phyloP scores from a whole-genome alignment of 1,140 invertebrate genomes.

The Drosophila athabasca region DNA sequence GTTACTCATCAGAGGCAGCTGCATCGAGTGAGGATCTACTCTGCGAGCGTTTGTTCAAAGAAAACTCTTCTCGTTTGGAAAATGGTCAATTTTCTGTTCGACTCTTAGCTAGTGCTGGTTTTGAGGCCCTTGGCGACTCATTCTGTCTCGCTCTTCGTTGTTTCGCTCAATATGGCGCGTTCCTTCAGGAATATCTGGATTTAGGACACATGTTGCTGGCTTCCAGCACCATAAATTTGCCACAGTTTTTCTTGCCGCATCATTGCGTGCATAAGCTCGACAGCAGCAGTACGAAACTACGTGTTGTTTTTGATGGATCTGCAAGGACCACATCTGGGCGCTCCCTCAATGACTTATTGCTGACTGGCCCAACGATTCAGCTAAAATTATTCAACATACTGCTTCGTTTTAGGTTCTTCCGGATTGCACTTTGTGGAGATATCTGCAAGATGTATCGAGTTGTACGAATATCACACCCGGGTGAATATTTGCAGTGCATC shows the following conservation, averaged over 20 bases:
- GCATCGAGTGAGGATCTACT: constrained; percentile 2
- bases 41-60: constrained; percentile 1
- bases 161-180: not conserved
- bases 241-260: constrained; percentile 27
- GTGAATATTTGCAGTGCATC: constrained; percentile 28
- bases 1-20: too few relatives aligned
- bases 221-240: not conserved
- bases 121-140: not conserved
- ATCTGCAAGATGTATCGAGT: constrained; percentile 48
- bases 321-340: constrained; percentile 13
- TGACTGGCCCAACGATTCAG: too few relatives aligned
- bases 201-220: constrained; percentile 12
- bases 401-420: constrained; percentile 73
- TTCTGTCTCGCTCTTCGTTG: not conserved
- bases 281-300: constrained; percentile 44
- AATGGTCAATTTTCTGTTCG: not conserved
- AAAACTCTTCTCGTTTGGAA: not conserved
- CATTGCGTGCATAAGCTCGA: constrained; percentile 32
- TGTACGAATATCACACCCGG: constrained; percentile 64
- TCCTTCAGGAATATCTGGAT: constrained; percentile 2
- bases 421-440: constrained; percentile 17
- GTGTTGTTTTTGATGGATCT: constrained; percentile 26
- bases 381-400: too few relatives aligned
- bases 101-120: not conserved
- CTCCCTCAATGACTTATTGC: constrained; percentile 24